Conservation (phyloP, 2,113 vertebrate genomes). For the Gnathonemus echidnorhynchus region DNA sequence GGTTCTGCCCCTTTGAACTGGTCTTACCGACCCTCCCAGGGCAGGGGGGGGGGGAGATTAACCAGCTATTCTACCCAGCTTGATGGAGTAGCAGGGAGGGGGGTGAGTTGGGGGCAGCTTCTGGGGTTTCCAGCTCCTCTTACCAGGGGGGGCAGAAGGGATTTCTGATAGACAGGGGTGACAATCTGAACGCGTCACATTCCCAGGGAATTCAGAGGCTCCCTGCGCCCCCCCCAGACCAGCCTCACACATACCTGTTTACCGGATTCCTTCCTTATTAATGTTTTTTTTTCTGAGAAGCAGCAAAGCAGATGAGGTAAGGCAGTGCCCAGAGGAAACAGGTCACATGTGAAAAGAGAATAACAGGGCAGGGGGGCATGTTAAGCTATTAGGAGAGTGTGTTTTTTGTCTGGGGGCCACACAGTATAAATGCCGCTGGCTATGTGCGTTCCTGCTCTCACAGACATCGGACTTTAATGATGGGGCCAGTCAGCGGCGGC, state of each 20-base stretch:
- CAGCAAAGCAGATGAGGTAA: not conserved
- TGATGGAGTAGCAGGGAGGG: not conserved
- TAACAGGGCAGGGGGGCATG: slow-evolving; percentile 2
- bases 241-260: slow-evolving; percentile 27
- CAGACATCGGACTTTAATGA: slow-evolving; percentile 64
- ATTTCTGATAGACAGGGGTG: not conserved
- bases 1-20: not conserved
- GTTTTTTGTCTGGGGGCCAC: slow-evolving; percentile 24
- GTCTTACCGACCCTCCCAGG: not conserved
- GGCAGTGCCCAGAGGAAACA: slow-evolving; percentile 26
- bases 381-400: slow-evolving; percentile 31
- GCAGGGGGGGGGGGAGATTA: not conserved
- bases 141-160: not conserved
- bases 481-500: slow-evolving; percentile 56
- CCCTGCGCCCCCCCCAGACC: not conserved
- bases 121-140: not conserved
- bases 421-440: slow-evolving; percentile 35
- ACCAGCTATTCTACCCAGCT: not conserved
- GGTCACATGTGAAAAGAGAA: slow-evolving; percentile 38
- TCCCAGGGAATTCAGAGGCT: not conserved
- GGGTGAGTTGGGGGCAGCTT: not conserved
- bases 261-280: slow-evolving; percentile 28
- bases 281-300: slow-evolving; percentile 33
- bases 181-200: not conserved
- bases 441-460: slow-evolving; percentile 51